phyloP scores from a whole-genome alignment of 2,113 vertebrate species.

The Bubalus kerabau region DNA sequence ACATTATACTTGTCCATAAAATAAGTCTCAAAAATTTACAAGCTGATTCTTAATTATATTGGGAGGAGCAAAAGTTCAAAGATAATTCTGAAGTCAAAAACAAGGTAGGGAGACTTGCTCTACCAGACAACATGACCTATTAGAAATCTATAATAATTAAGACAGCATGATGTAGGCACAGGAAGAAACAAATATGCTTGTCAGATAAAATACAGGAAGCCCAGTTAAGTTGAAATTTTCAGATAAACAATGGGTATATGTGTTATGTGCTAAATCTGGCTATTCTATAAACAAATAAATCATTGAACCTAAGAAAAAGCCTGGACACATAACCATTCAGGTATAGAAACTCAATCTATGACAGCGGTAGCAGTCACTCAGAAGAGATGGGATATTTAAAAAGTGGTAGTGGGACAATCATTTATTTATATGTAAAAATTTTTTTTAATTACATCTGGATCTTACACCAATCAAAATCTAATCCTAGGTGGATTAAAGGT shows the following conservation, averaged over 20 bases:
- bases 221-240: constrained; percentile 16
- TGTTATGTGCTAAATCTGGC: background rate
- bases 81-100: background rate
- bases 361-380: background rate
- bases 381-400: background rate
- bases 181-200: background rate
- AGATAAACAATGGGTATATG: background rate
- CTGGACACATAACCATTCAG: background rate
- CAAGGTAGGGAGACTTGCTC: background rate
- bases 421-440: background rate
- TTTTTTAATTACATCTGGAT: background rate
- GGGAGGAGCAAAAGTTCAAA: background rate
- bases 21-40: background rate
- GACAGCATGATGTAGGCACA: background rate
- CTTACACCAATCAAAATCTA: background rate
- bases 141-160: background rate
- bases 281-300: background rate
- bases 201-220: background rate
- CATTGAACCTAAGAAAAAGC: background rate
- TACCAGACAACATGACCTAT: background rate
- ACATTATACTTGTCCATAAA: background rate
- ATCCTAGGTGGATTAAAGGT: background rate
- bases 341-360: background rate
- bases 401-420: background rate
- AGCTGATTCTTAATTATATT: background rate